Conservation (phyloP, 2,797 vertebrate species). For the Ptychadena robeensis region DNA sequence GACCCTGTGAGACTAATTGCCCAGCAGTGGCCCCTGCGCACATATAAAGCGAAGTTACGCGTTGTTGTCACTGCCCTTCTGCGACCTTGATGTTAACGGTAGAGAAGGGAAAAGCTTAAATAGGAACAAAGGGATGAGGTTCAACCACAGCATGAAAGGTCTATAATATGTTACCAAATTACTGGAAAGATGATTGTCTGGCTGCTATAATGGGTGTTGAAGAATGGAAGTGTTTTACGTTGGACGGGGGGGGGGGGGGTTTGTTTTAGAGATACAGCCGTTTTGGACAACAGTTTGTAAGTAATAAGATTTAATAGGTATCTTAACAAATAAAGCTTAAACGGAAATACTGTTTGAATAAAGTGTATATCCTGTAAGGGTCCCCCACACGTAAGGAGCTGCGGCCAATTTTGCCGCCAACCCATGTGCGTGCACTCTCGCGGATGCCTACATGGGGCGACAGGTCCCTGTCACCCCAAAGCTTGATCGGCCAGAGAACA, state of each 20-base stretch:
- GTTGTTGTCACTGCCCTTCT: conserved; percentile 21
- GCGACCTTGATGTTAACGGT: conserved; percentile 37
- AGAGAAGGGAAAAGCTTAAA: not conserved
- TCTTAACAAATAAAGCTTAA: no score
- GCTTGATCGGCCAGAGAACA: no score
- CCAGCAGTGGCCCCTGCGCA: not conserved
- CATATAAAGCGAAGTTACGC: not conserved
- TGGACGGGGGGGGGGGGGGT: not conserved
- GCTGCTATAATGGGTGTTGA: not conserved
- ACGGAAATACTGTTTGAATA: no score
- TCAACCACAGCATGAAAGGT: conserved; percentile 5
- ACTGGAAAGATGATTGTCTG: not conserved
- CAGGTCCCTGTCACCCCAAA: no score
- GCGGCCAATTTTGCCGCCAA: no score
- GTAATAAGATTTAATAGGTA: not conserved
- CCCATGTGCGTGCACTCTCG: no score
- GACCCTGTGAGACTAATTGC: conserved; percentile 26
- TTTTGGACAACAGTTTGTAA: not conserved
- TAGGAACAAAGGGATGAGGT: conserved; percentile 8
- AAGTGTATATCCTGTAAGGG: no score
- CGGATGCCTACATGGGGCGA: no score
- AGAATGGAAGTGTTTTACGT: not conserved
- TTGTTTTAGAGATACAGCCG: not conserved
- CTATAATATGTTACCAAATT: conserved; percentile 13
- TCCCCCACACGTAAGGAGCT: no score